phyloP scores from a whole-genome alignment of 2,113 vertebrate genomes.

The Dryoscopus gambensis region DNA sequence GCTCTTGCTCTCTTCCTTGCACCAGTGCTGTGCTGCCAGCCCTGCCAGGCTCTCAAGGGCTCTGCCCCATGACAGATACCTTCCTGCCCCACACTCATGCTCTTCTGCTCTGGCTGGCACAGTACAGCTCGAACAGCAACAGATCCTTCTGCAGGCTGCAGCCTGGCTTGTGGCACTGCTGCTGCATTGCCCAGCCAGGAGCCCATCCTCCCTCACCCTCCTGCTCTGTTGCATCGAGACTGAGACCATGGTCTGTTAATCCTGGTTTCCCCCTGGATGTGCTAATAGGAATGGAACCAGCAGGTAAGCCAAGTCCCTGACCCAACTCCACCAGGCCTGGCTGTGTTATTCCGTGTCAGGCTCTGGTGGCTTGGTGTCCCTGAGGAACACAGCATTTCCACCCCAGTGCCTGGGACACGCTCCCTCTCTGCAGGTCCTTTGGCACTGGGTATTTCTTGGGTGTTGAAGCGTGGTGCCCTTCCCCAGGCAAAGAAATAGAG shows the following conservation, averaged over 20 bases:
- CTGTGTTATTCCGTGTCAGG: accelerated
- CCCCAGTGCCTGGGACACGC: accelerated
- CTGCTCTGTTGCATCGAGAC: neutral
- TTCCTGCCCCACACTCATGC: neutral
- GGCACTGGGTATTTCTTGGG: neutral
- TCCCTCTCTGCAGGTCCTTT: neutral
- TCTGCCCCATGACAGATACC: neutral
- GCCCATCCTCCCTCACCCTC: neutral
- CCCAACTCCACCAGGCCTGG: neutral
- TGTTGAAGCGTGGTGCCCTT: neutral
- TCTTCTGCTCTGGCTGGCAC: neutral
- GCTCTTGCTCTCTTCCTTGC: neutral
- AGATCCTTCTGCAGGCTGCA: neutral
- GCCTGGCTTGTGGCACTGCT: accelerated
- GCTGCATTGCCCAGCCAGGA: neutral
- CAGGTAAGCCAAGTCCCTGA: neutral
- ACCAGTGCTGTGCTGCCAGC: neutral
- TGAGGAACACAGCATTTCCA: neutral
- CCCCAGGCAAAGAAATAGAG: neutral
- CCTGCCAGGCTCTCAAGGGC: neutral
- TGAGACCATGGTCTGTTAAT: neutral
- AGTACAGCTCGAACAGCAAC: neutral
- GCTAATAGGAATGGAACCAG: neutral
- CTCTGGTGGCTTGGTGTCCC: accelerated
- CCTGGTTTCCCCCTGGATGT: neutral